These are phyloP conservation scores for Craterocephalus amniculus DNA, from an alignment of 2,797 vertebrate species.

Conservation along the genomic window DNA sequence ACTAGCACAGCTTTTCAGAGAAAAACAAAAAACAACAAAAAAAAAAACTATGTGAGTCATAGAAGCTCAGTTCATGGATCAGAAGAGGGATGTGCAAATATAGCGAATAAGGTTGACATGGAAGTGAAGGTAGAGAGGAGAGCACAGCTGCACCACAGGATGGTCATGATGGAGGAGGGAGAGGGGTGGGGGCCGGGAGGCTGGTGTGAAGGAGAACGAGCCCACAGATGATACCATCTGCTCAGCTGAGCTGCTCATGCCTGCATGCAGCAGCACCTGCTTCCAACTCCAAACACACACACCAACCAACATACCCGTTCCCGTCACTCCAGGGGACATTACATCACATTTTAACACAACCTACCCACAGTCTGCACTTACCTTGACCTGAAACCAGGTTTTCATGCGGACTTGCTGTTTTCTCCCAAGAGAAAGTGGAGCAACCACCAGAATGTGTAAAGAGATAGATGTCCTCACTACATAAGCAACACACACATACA, in stretches of 20 bases:
- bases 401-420: not conserved
- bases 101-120: constrained; percentile 12
- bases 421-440: too few species aligned
- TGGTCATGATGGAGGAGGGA: constrained; percentile 19
- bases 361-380: not conserved
- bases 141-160: constrained; percentile 52
- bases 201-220: constrained; percentile 44
- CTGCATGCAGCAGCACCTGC: constrained; percentile 56
- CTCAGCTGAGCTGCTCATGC: constrained; percentile 56
- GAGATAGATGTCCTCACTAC: not conserved
- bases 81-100: not conserved
- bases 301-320: not conserved
- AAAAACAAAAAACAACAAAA: not conserved
- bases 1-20: constrained; percentile 5
- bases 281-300: constrained; percentile 15
- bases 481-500: not conserved
- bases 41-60: not conserved
- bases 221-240: constrained; percentile 69
- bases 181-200: not conserved
- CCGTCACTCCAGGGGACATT: not conserved
- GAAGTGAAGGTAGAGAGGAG: constrained; percentile 1
- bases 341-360: not conserved
- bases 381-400: not conserved
- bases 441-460: not conserved
- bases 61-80: not conserved